Conservation (phyloP, 2,888 invertebrate genomes). For the Leptinotarsa rubiginosa region DNA sequence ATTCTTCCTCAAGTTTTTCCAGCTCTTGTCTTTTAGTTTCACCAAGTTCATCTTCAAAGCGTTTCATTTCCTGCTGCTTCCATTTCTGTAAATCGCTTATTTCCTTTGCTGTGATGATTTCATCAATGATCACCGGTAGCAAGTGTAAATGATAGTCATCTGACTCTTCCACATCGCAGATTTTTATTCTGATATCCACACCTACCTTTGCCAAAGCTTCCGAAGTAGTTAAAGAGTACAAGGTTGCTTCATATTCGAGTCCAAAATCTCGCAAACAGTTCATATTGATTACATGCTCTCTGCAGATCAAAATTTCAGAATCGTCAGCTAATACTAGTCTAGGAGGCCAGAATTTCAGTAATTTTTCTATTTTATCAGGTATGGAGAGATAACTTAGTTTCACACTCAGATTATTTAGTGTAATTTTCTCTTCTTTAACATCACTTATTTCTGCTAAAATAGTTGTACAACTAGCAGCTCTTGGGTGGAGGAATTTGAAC, state of each 20-base stretch:
- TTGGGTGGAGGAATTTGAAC: conserved; percentile 62
- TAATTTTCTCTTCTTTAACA: conserved; percentile 47
- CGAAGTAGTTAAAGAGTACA: conserved; percentile 46
- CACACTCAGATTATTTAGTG: conserved; percentile 51
- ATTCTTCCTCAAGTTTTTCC: conserved; percentile 63
- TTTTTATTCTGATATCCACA: conserved; percentile 49
- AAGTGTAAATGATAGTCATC: conserved; percentile 47
- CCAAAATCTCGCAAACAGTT: conserved; percentile 32
- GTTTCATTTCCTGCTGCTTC: conserved; percentile 76
- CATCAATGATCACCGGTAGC: conserved; percentile 59
- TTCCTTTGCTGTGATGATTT: conserved; percentile 68
- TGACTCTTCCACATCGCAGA: conserved; percentile 36
- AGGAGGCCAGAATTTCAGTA: conserved; percentile 58
- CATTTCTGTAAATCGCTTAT: conserved; percentile 79
- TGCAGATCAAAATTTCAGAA: conserved; percentile 50
- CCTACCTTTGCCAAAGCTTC: conserved; percentile 55
- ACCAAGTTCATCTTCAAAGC: conserved; percentile 72
- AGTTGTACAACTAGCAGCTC: conserved; percentile 54
- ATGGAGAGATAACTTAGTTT: conserved; percentile 58
- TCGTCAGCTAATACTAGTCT: conserved; percentile 56
- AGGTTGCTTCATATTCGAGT: conserved; percentile 49
- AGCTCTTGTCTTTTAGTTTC: conserved; percentile 44
- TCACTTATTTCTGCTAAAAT: conserved; percentile 54
- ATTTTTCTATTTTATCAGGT: conserved; percentile 50
- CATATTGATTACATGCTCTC: conserved; percentile 52